Conservation (phyloP, 2,888 invertebrate species). For the Alcis repandata region DNA sequence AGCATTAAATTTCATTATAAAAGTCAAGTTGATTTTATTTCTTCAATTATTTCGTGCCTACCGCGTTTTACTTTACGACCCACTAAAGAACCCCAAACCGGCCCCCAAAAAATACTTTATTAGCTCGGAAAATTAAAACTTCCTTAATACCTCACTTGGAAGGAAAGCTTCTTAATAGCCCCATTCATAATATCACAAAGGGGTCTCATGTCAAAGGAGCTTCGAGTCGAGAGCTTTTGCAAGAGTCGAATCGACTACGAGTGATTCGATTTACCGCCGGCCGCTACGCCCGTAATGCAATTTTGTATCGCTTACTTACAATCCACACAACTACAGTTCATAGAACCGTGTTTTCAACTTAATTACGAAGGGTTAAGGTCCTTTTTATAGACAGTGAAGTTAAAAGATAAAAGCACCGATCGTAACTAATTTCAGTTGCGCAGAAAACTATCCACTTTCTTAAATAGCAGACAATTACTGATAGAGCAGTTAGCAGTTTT, state of each 20-base stretch:
- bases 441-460: constrained; percentile 25
- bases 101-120: constrained; percentile 32
- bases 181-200: constrained; percentile 55
- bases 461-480: constrained; percentile 19
- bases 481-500: constrained; percentile 4
- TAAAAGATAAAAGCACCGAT: constrained; percentile 9
- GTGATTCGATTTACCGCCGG: constrained; percentile 69
- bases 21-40: constrained; percentile 8
- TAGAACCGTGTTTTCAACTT: constrained; percentile 27
- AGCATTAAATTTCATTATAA: constrained; percentile 1
- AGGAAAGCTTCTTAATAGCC: constrained; percentile 48
- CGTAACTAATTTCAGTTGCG: constrained; percentile 24
- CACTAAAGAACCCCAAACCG: constrained; percentile 22
- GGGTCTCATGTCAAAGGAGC: constrained; percentile 65
- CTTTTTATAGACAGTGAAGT: constrained; percentile 18
- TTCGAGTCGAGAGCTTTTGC: constrained; percentile 47
- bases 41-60: constrained; percentile 20
- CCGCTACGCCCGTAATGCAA: constrained; percentile 63
- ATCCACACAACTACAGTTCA: constrained; percentile 25
- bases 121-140: constrained; percentile 35
- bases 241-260: constrained; percentile 63
- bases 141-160: constrained; percentile 34
- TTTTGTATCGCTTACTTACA: constrained; percentile 48
- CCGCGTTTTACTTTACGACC: constrained; percentile 15
- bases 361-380: constrained; percentile 21